Evolutionary conservation across 2,888 invertebrate species (phyloP).

Genomic region (Pammene aurita): DNA sequence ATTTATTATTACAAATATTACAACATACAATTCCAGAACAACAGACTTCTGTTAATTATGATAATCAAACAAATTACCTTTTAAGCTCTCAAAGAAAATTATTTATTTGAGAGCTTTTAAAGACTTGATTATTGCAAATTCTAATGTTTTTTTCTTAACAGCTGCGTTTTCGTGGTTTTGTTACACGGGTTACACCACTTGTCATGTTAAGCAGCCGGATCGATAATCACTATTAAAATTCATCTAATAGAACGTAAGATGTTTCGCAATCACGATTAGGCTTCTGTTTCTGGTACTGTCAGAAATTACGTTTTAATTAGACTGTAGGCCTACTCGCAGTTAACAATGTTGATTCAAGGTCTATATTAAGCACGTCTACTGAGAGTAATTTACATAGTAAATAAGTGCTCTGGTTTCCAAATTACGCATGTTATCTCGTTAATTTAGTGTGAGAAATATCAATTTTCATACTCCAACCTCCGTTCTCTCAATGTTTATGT

Average conservation of each 20-base stretch:
- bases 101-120: too few species aligned
- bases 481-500: too few species aligned
- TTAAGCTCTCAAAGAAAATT: too few species aligned
- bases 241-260: neutral
- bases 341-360: slow-evolving; percentile 1
- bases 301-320: neutral
- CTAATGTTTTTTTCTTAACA: too few species aligned
- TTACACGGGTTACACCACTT: too few species aligned
- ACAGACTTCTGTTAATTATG: too few species aligned
- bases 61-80: too few species aligned
- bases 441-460: neutral
- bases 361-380: neutral
- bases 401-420: neutral
- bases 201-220: neutral
- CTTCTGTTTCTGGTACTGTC: neutral
- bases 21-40: too few species aligned
- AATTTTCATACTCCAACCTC: neutral
- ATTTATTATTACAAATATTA: too few species aligned
- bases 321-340: slow-evolving; percentile 1
- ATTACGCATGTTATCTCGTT: neutral
- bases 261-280: neutral
- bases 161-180: too few species aligned
- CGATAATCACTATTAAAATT: neutral
- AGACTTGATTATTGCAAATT: too few species aligned
- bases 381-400: slow-evolving; percentile 3